Evolutionary conservation across 2,113 vertebrate species (phyloP).

Genomic region (Melanotaenia duboulayi): DNA sequence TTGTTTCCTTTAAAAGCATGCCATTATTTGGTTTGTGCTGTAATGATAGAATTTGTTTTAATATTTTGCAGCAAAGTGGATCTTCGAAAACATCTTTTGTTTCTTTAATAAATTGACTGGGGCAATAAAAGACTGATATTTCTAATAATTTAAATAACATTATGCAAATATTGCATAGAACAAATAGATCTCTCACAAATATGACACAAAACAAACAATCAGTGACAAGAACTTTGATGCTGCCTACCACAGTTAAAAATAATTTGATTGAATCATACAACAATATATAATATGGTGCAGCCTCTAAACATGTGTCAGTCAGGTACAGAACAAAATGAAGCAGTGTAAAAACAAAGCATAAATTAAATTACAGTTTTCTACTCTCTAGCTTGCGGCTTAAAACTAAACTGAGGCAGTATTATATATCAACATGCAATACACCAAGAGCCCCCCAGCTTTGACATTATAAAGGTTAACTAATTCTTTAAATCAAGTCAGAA

Average conservation of each 20-base stretch:
- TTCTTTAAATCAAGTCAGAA: slow-evolving; percentile 79
- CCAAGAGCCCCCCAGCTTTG: slow-evolving; percentile 60
- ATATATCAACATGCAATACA: slow-evolving; percentile 66
- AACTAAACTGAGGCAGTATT: slow-evolving; percentile 59
- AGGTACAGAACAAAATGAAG: slow-evolving; percentile 3
- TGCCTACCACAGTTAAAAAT: slow-evolving; percentile 29
- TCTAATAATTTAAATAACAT: slow-evolving; percentile 61
- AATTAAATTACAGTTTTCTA: slow-evolving; percentile 40
- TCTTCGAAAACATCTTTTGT: slow-evolving; percentile 41
- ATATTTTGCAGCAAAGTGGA: slow-evolving; percentile 26
- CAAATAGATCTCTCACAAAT: slow-evolving; percentile 55
- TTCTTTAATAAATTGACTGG: slow-evolving; percentile 46
- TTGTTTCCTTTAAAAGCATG: slow-evolving; percentile 48
- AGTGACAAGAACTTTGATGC: slow-evolving; percentile 33
- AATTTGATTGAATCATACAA: slow-evolving; percentile 19
- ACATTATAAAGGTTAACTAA: slow-evolving; percentile 85
- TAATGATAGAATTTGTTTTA: slow-evolving; percentile 44
- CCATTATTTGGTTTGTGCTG: slow-evolving; percentile 40
- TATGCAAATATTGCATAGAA: slow-evolving; percentile 51
- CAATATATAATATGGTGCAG: slow-evolving; percentile 44
- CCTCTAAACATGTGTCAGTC: slow-evolving; percentile 48
- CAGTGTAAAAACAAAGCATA: slow-evolving; percentile 57
- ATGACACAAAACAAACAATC: slow-evolving; percentile 42
- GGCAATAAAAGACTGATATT: slow-evolving; percentile 45
- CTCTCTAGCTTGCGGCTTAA: slow-evolving; percentile 51